Base-by-base conservation (phyloP, 1,140 invertebrate species). In the Chymomyza costata region DNA sequence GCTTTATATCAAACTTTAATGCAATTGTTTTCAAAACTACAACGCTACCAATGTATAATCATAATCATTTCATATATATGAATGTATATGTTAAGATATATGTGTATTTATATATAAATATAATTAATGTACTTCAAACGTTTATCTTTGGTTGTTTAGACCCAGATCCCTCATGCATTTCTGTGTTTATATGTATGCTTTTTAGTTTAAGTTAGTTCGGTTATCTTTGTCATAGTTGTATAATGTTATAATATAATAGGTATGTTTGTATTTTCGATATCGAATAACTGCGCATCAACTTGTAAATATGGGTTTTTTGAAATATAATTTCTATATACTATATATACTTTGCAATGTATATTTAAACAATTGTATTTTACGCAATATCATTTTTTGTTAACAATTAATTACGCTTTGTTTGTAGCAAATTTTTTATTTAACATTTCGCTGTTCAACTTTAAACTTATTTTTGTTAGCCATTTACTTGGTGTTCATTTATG, bases 241-340 rank as follows among this genome's bases (percentile, higher is more conserved):
- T 51, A 65, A 46, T 43, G 48, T 61, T 46, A n/a, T n/a, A n/a
- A n/a, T 60, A 65, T 64, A 44, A 62, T 51, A 54, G 64, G 63
- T 47, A 56, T 50, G 18, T 65, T 66, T 65, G 65, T n/a, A n/a
- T n/a, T n/a, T n/a, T n/a, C n/a, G n/a, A n/a, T n/a, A n/a, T n/a
- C n/a, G n/a, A 76, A 76, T 76, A 76, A 76, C 57, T 55, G 52
- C 57, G 50, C 47, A 41, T 70, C 71, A 80, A 80, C 67, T 71
- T 78, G 73, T 78, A 80, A 78, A 78, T 78, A 78, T 61, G 58
- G 34, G 52, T 65, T 55, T 71, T 55, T 28, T 30, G 38, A 54
- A 55, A 55, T 55, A 60, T 46, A 56, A 46, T 64, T 45, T 55
- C 39, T 53, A 58, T 64, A 58, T 54, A 58, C n/a, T 67, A 52